These are phyloP conservation scores for Ochlodes sylvanus DNA, from an alignment of 2,888 invertebrate genomes.

Conservation along the genomic window DNA sequence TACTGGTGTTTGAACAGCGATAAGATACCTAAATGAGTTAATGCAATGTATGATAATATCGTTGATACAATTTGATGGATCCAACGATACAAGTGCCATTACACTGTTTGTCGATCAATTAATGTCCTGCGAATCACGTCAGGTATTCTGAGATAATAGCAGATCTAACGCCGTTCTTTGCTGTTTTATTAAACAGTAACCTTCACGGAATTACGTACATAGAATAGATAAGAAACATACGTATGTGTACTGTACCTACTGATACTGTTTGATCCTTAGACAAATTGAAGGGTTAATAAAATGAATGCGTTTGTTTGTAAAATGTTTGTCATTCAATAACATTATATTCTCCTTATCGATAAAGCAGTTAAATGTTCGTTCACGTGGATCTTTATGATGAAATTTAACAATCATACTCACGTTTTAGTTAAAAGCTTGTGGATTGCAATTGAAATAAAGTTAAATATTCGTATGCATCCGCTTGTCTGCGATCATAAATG, in stretches of 20 bases:
- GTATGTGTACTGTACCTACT: neutral
- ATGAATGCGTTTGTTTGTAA: neutral
- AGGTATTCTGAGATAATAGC: constrained; percentile 22
- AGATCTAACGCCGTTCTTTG: constrained; percentile 16
- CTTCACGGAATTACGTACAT: constrained; percentile 21
- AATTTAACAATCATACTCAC: neutral
- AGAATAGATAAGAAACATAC: constrained; percentile 19
- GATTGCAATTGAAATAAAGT: too few species aligned
- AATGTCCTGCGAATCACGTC: constrained; percentile 23
- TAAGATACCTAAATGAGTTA: constrained; percentile 37
- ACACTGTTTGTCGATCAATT: constrained; percentile 28
- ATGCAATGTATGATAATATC: constrained; percentile 34
- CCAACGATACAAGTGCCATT: constrained; percentile 18
- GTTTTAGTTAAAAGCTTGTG: neutral
- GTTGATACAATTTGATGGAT: constrained; percentile 22
- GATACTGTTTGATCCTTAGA: constrained; percentile 7
- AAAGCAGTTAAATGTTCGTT: neutral
- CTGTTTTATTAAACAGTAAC: constrained; percentile 14
- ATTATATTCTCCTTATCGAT: neutral
- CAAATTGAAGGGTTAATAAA: neutral
- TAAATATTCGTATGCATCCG: neutral
- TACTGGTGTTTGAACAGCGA: constrained; percentile 25
- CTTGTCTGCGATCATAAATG: constrained; percentile 41
- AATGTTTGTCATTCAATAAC: neutral
- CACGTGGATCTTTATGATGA: neutral